Evolutionary conservation across 2,797 vertebrate species (phyloP).

Genomic region (Phrynocephalus guinanensis): DNA sequence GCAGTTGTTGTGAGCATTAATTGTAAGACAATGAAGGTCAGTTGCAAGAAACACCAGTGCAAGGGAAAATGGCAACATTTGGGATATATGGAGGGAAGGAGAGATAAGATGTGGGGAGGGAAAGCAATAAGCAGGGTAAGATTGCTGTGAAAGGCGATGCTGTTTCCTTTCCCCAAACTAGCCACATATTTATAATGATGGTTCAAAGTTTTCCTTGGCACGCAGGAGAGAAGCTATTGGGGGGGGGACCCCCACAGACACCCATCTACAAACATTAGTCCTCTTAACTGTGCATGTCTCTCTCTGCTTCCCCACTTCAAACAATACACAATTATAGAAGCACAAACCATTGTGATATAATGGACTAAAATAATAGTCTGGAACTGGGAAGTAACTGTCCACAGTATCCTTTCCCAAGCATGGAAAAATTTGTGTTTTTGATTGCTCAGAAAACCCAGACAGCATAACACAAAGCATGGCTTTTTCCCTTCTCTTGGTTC

Average conservation of each 20-base stretch:
- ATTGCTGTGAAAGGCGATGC: not conserved
- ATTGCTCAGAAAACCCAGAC: no score
- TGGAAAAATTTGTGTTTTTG: not conserved
- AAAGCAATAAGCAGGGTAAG: not conserved
- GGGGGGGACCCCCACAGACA: not conserved
- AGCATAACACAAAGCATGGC: no score
- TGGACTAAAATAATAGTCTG: not conserved
- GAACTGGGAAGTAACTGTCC: not conserved
- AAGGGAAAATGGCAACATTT: constrained; percentile 18
- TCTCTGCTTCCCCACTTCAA: not conserved
- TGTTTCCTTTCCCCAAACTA: not conserved
- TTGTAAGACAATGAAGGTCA: constrained; percentile 17
- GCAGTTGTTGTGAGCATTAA: not conserved
- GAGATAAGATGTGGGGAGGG: constrained; percentile 5
- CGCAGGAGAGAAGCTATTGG: not conserved
- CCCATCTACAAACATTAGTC: not conserved
- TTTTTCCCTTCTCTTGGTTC: not conserved
- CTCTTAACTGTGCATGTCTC: not conserved
- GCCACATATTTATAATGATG: not conserved
- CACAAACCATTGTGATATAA: not conserved
- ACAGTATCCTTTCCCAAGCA: not conserved
- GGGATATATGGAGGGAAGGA: not conserved
- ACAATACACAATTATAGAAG: not conserved
- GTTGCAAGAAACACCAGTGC: not conserved
- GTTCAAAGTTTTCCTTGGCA: not conserved